Evolutionary conservation across 2,113 vertebrate species (phyloP), one percentile per base, ranked within the genome.

Genomic region (Hyaena hyaena): DNA sequence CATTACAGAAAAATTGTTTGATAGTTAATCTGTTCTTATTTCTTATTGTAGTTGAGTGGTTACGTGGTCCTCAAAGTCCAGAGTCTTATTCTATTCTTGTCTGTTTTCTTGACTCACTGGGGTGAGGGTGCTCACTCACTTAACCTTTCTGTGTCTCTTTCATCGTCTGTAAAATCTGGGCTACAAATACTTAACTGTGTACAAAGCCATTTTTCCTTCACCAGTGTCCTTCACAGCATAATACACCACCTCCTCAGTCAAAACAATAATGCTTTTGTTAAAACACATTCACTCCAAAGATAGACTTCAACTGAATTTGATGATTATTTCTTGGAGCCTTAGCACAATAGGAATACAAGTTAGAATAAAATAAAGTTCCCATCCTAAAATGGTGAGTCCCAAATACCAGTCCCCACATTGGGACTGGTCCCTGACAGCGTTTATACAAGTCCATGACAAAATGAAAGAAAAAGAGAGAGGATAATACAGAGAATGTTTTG

Each of bases 61-160:
- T 86, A 80, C 24, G n/a, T 50, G 39, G n/a, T 45, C 80, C 69
- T 84, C 71, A 82, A 97, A 82, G 61, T 95, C 16, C 39, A 65
- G 11, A 83, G 24, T 87, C 33, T 48, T 95, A 5, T 79, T 93
- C 68, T 84, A 35, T 53, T 89, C 31, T 95, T 90, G 7, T 81
- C 48, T 81, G 9, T 96, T 95, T 97, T 84, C 61, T 61, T 96
- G 50, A 96, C 58, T 96, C 50, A 90, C 23, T 87, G 45, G 92
- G 33, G 81, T 88, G 23, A 95, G 66, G 61, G 74, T 0, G 19
- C 68, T 84, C 74, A 80, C 10, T 93, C 48, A 80, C 24, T 91
- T 65, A 94, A 88, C 24, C 15, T 96, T 93, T 83, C 66, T 61
- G 9, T 84, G n/a, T 80, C 66, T 82, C 81, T 93, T 93, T 95